These are phyloP conservation scores for Sminthurinus aureus DNA, from an alignment of 2,888 invertebrate genomes.

Conservation along the genomic window DNA sequence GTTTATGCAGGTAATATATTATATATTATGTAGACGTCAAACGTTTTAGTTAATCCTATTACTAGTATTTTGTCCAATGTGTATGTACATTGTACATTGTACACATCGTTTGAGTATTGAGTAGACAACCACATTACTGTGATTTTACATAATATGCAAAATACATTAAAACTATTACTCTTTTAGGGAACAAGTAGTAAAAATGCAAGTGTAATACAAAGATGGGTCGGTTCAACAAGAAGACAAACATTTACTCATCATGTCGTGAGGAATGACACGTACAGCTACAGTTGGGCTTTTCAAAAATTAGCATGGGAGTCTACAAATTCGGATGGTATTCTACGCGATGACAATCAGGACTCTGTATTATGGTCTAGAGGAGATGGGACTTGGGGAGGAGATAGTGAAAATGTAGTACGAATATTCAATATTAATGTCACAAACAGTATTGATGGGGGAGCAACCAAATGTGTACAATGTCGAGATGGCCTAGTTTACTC, in stretches of 20 bases:
- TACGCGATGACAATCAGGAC: conserved; percentile 43
- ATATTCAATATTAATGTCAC: conserved; percentile 68
- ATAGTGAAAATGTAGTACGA: conserved; percentile 64
- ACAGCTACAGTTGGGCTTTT: conserved; percentile 66
- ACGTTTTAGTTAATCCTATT: no score
- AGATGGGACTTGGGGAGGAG: conserved; percentile 2
- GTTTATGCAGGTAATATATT: conserved; percentile 67
- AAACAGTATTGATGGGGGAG: conserved; percentile 68
- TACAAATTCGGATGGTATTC: conserved; percentile 29
- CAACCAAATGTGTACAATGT: conserved; percentile 66
- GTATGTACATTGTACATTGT: no score
- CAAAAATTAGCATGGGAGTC: conserved; percentile 62
- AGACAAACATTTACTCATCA: conserved; percentile 62
- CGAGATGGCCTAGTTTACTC: conserved; percentile 62
- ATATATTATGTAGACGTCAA: no score
- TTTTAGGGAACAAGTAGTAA: conserved; percentile 62
- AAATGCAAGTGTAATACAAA: conserved; percentile 63
- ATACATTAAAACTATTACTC: no score
- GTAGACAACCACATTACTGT: no score
- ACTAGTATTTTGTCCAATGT: no score
- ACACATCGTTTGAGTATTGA: no score
- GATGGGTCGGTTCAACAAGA: conserved; percentile 63
- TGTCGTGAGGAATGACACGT: conserved; percentile 63
- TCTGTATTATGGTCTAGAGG: conserved; percentile 40
- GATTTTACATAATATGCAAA: no score